Base-by-base conservation (phyloP, 2,888 invertebrate species). In the Elmis aenea region DNA sequence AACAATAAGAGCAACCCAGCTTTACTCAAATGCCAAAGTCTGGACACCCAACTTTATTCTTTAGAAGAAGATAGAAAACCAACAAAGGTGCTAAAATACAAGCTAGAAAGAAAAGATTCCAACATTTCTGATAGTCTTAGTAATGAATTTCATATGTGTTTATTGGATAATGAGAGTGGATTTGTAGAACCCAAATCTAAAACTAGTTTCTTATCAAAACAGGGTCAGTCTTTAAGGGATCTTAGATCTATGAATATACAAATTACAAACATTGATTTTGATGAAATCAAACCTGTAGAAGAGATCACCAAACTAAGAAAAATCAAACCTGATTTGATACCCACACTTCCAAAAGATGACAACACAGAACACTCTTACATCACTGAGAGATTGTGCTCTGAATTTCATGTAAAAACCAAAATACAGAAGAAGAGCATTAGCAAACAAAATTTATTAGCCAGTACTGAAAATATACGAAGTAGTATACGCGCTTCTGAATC, bases 331-430 rank as follows among this genome's bases (percentile, higher is more conserved):
- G 62, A 63, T 50, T 44, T 64, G 34, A 64, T 64, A 31, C 64
- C 64, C 24, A 60, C 62, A n/a, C 44, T 61, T 30, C 54, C 57
- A 15, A 61, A 60, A 42, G 52, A 47, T 21, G 55, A 55, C 16
- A 31, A 23, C 21, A 33, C 33, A 13, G 50, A 50, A 20, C 54
- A 78, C 51, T 81, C 81, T 0, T 81, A 73, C 46, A 82, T 82
- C 22, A 82, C 81, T 8, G 79, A 81, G 50, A 77, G 81, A 52
- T 66, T 82, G 14, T 82, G 79, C 62, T 77, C 78, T 2, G 81
- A 82, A 61, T 82, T 82, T 53, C 81, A 82, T 50, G 81, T 81
- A 1, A 82, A 82, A 64, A 81, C 82, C 3, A 80, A 81, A 54
- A 50, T 62, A 34, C 63, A 62, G 44, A 61, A 59, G 41, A 55